phyloP scores from a whole-genome alignment of 2,113 vertebrate species.

The Sminthopsis crassicaudata region DNA sequence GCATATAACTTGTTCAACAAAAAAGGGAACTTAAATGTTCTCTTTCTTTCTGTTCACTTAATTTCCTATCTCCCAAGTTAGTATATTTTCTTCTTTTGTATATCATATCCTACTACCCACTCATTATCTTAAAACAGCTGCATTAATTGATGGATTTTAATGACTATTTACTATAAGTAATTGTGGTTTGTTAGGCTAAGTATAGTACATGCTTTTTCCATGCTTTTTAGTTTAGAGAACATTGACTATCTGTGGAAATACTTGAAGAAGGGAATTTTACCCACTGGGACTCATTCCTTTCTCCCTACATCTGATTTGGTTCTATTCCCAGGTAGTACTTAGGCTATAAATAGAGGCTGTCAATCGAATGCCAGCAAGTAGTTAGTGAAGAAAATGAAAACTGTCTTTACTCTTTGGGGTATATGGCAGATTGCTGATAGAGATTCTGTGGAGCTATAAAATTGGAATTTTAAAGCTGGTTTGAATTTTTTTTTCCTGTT shows the following conservation, averaged over 20 bases:
- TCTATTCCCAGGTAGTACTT: constrained; percentile 61
- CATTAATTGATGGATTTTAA: constrained; percentile 53
- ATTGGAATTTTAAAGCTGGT: constrained; percentile 20
- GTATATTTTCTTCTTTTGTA: constrained; percentile 9
- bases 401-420: constrained; percentile 4
- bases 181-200: constrained; percentile 34
- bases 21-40: background rate
- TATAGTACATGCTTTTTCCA: background rate
- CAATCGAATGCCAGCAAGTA: background rate
- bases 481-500: background rate
- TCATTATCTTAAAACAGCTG: constrained; percentile 65
- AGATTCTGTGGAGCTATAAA: background rate
- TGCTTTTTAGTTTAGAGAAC: constrained; percentile 20
- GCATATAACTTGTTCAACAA: constrained; percentile 20
- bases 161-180: constrained; percentile 24
- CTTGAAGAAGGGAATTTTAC: constrained; percentile 19
- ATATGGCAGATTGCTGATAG: constrained; percentile 19
- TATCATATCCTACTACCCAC: constrained; percentile 43
- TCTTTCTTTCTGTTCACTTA: background rate
- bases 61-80: constrained; percentile 48
- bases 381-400: constrained; percentile 50
- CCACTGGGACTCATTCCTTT: constrained; percentile 21
- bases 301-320: constrained; percentile 29
- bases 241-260: background rate
- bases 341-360: constrained; percentile 62